A percentile compares a stretch with the other conserved stretches of the same genome.
phyloP scores from a whole-genome alignment of 1,140 invertebrate genomes.

The Periplaneta americana region DNA sequence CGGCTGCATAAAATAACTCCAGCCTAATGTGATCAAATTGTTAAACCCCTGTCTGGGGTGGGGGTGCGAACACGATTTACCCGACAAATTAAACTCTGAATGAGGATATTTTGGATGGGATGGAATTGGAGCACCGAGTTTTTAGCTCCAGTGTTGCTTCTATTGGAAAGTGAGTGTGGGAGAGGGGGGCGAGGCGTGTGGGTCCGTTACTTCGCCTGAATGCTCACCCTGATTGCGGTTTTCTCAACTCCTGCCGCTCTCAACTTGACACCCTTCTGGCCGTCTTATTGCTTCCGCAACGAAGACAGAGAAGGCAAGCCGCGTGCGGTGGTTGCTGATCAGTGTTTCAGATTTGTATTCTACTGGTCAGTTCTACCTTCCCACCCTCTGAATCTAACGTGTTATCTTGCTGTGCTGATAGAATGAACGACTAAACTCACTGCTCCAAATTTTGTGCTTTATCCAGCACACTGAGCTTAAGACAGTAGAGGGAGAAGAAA shows the following conservation, averaged over 20 bases:
- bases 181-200: no score
- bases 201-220: neutral
- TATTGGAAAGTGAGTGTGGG: neutral
- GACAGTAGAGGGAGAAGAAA: no score
- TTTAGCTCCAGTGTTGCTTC: neutral
- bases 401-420: no score
- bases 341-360: no score
- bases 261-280: neutral
- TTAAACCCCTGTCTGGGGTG: neutral
- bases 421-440: neutral
- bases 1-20: no score
- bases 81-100: neutral
- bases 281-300: neutral
- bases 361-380: no score
- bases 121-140: neutral
- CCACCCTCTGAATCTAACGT: neutral
- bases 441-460: neutral
- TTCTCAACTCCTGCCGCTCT: neutral
- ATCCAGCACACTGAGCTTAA: no score
- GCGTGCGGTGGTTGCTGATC: neutral
- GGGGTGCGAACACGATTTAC: neutral
- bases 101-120: neutral
- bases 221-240: neutral
- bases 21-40: neutral
- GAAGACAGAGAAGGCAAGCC: no score